Evolutionary conservation across 2,113 vertebrate species (phyloP).

Genomic region (Bettongia penicillata): DNA sequence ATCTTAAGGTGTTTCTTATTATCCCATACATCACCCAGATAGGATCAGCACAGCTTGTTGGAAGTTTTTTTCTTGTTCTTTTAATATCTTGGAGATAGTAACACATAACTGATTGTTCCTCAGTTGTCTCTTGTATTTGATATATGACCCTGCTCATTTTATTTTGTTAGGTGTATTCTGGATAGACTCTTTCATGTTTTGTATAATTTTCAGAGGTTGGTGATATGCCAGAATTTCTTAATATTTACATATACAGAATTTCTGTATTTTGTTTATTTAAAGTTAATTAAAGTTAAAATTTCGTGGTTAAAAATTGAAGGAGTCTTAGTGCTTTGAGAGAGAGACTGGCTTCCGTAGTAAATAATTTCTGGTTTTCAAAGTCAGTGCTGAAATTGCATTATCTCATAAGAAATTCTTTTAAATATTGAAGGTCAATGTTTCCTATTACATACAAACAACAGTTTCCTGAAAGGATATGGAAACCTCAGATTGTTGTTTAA

Average conservation of each 20-base stretch:
- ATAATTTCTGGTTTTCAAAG: constrained; percentile 27
- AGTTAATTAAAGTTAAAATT: constrained; percentile 27
- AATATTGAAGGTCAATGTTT: constrained; percentile 22
- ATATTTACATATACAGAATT: background rate
- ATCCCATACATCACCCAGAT: background rate
- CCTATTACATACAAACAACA: constrained; percentile 54
- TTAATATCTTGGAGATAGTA: background rate
- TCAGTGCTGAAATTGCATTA: constrained; percentile 9
- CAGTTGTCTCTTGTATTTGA: background rate
- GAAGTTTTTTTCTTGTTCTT: background rate
- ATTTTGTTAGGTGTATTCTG: background rate
- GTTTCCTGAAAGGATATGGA: constrained; percentile 75
- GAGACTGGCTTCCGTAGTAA: background rate
- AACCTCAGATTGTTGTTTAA: constrained; percentile 77
- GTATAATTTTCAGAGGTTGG: background rate
- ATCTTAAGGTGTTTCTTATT: background rate
- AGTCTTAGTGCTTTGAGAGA: constrained; percentile 41
- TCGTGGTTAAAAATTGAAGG: constrained; percentile 8
- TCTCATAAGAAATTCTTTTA: constrained; percentile 25
- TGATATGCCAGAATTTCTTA: background rate
- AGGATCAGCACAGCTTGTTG: background rate
- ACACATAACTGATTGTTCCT: background rate
- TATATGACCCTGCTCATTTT: background rate
- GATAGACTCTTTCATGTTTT: background rate
- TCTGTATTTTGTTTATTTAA: constrained; percentile 5